These are phyloP conservation scores for Pseudoips prasinana DNA, from an alignment of 2,888 invertebrate species.

Conservation along the genomic window DNA sequence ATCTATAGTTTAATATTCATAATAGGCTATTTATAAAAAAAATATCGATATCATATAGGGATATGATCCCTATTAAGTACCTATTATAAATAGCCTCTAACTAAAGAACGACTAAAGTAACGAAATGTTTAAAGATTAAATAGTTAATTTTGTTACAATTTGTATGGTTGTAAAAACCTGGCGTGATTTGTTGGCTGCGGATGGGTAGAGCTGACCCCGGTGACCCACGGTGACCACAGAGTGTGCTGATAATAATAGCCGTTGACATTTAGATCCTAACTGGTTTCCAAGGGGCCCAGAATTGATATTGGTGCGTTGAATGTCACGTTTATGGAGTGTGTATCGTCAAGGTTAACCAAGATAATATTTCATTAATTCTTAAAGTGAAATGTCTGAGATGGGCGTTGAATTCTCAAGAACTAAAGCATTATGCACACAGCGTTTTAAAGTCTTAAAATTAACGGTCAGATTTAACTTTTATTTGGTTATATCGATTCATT, in stretches of 20 bases:
- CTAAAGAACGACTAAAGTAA: no score
- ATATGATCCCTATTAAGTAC: no score
- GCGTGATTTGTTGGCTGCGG: constrained; percentile 29
- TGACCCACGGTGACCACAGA: constrained; percentile 56
- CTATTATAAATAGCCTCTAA: no score
- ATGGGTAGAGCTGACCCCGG: constrained; percentile 43
- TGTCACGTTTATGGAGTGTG: constrained; percentile 44
- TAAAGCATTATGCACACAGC: no score
- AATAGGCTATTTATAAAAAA: no score
- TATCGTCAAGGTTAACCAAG: constrained; percentile 31
- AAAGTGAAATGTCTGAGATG: constrained; percentile 4
- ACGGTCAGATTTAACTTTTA: no score
- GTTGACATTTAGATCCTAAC: constrained; percentile 73
- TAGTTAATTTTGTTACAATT: constrained; percentile 7
- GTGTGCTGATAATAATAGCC: constrained; percentile 60
- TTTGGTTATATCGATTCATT: no score
- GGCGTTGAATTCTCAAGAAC: constrained; percentile 7
- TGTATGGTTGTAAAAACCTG: constrained; percentile 15
- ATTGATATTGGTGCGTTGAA: constrained; percentile 40
- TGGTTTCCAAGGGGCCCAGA: constrained; percentile 55
- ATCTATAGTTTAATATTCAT: no score
- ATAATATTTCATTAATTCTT: constrained; percentile 16
- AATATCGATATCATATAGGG: no score
- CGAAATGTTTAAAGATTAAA: no score
- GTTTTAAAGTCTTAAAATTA: no score